Conservation (phyloP, 2,797 vertebrate species). For the Vireo griseus region DNA sequence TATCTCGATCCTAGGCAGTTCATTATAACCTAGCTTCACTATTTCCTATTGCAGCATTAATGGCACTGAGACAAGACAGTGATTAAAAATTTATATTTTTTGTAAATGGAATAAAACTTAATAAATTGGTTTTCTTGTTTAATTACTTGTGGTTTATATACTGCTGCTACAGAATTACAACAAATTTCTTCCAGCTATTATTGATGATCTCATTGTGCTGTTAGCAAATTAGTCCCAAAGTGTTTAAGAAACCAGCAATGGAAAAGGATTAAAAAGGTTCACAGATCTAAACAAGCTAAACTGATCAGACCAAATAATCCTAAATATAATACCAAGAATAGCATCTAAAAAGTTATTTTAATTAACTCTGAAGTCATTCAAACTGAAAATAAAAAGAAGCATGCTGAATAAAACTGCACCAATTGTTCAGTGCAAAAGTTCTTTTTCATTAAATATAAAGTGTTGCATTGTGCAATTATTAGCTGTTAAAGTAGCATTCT, state of each 20-base stretch:
- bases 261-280: background rate
- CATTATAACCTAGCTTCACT: background rate
- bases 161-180: background rate
- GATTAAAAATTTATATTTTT: slow-evolving; percentile 2
- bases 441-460: background rate
- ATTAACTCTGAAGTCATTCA: background rate
- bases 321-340: background rate
- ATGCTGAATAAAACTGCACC: background rate
- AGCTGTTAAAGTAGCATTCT: background rate
- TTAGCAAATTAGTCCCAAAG: background rate
- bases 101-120: background rate
- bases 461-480: background rate
- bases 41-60: background rate
- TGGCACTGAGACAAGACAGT: background rate
- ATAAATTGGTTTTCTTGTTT: background rate
- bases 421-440: background rate
- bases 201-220: background rate
- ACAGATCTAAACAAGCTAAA: background rate
- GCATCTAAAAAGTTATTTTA: background rate
- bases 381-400: background rate
- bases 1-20: background rate
- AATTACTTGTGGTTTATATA: slow-evolving; percentile 4
- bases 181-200: background rate
- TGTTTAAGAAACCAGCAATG: background rate
- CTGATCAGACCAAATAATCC: background rate